Evolutionary conservation across 2,888 invertebrate species (phyloP).

Genomic region (Troilus luridus): DNA sequence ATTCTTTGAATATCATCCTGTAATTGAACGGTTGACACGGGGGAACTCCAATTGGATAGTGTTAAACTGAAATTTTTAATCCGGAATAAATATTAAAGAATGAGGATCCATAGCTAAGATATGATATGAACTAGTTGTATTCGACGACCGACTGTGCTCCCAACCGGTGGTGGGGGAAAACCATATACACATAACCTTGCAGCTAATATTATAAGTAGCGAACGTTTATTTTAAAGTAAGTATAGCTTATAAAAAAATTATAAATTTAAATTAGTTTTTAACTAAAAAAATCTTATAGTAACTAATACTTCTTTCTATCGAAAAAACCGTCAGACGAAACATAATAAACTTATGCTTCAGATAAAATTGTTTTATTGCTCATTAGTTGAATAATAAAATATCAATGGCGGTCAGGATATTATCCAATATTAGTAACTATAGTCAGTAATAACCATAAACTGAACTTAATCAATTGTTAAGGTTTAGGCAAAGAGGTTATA

Average conservation of each 20-base stretch:
- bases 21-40: background rate
- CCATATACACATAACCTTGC: background rate
- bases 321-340: background rate
- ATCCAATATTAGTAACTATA: background rate
- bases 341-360: background rate
- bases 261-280: background rate
- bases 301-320: background rate
- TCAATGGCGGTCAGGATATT: background rate
- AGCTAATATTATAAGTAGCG: background rate
- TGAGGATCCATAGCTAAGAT: background rate
- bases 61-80: constrained; percentile 17
- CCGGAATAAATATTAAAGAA: background rate
- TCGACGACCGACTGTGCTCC: background rate
- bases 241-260: background rate
- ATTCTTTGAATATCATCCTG: constrained; percentile 4
- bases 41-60: background rate
- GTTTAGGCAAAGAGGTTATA: background rate
- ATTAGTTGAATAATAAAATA: background rate
- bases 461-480: background rate
- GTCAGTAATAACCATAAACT: background rate
- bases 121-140: background rate
- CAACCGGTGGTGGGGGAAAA: constrained; percentile 39
- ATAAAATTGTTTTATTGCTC: background rate
- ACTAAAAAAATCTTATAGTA: background rate
- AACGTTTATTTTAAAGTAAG: background rate